Conservation (phyloP, 2,888 invertebrate genomes). For the Pyralis farinalis region DNA sequence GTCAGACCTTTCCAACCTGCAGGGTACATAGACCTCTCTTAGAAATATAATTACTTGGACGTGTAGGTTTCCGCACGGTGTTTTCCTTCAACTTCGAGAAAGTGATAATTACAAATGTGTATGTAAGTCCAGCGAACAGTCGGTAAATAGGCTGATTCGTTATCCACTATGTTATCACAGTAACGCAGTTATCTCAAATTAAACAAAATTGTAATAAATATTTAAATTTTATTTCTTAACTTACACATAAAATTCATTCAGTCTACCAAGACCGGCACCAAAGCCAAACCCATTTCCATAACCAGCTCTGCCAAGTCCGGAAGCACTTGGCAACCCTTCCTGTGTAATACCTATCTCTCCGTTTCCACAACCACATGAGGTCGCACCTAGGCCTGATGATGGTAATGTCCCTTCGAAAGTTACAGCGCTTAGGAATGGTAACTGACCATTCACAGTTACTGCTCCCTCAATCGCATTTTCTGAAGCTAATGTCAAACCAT, state of each 20-base stretch:
- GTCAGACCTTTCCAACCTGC: too few relatives aligned
- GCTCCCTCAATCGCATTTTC: slow-evolving; percentile 21
- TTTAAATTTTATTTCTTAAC: not conserved
- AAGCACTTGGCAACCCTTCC: not conserved
- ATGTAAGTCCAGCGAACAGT: too few relatives aligned
- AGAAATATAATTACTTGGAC: too few relatives aligned
- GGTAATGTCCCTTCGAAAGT: slow-evolving; percentile 31
- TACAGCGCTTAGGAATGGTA: slow-evolving; percentile 32
- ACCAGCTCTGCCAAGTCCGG: not conserved
- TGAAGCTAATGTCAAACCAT: slow-evolving; percentile 1
- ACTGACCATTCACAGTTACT: slow-evolving; percentile 24
- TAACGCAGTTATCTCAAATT: too few relatives aligned
- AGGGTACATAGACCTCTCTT: too few relatives aligned
- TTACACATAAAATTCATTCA: not conserved
- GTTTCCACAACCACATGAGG: slow-evolving; percentile 42
- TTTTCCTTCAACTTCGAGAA: too few relatives aligned
- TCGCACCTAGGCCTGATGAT: slow-evolving; percentile 31
- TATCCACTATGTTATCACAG: too few relatives aligned
- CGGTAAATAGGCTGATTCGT: too few relatives aligned
- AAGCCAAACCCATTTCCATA: not conserved
- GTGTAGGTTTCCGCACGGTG: too few relatives aligned
- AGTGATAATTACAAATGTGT: too few relatives aligned
- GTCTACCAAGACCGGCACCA: not conserved
- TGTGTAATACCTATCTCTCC: slow-evolving; percentile 29
- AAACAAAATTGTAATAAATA: not conserved